Evolutionary conservation across 2,113 vertebrate species (phyloP).

Genomic region (Prochilodus magdalenae): DNA sequence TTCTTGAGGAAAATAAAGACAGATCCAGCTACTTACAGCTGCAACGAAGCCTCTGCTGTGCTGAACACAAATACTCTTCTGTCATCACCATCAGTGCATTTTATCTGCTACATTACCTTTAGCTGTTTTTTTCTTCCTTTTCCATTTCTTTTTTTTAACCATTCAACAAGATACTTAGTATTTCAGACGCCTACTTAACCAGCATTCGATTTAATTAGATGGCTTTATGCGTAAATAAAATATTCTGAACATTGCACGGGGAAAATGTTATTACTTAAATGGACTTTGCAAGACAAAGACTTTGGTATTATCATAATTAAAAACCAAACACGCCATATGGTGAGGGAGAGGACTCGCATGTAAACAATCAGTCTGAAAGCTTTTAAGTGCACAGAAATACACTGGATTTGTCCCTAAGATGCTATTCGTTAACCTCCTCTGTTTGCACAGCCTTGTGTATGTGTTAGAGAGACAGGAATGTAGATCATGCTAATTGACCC

Average conservation of each 20-base stretch:
- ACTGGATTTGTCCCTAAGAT: constrained; percentile 55
- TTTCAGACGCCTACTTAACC: constrained; percentile 57
- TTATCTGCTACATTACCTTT: neutral
- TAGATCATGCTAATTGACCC: neutral
- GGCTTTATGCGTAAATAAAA: constrained; percentile 46
- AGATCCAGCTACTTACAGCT: neutral
- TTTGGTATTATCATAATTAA: constrained; percentile 81
- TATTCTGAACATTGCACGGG: constrained; percentile 53
- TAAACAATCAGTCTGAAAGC: constrained; percentile 81
- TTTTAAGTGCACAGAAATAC: constrained; percentile 65
- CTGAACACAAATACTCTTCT: neutral
- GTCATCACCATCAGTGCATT: neutral
- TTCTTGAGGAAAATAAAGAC: constrained; percentile 61
- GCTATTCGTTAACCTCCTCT: constrained; percentile 68
- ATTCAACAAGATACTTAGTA: constrained; percentile 45
- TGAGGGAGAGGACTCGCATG: constrained; percentile 68
- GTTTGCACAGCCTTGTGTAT: constrained; percentile 42
- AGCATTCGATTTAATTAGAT: constrained; percentile 61
- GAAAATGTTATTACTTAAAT: constrained; percentile 80
- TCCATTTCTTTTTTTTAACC: neutral
- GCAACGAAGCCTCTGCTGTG: neutral
- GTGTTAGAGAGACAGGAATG: neutral
- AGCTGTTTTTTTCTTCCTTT: neutral
- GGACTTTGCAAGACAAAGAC: constrained; percentile 78
- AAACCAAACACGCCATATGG: constrained; percentile 77